Percentiles rank a stretch among this genome's conserved stretches.
These are phyloP conservation scores for Bellardia pandia DNA, from an alignment of 2,888 invertebrate genomes.

Conservation along the genomic window DNA sequence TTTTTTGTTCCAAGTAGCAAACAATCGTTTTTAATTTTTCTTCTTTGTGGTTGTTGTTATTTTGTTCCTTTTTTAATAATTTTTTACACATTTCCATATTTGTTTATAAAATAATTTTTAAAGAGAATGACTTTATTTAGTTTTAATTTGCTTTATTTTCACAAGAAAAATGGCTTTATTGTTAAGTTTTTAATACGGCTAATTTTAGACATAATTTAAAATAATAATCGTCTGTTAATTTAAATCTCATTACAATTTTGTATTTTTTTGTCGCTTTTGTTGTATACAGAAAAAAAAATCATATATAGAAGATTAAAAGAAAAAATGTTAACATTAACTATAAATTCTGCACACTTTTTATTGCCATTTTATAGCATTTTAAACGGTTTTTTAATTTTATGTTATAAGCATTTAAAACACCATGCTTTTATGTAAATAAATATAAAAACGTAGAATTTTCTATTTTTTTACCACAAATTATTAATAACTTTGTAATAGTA, in stretches of 20 bases:
- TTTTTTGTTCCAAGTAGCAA: too few species aligned
- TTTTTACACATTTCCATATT: too few species aligned
- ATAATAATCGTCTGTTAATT: background rate
- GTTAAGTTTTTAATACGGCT: background rate
- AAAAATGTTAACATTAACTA: background rate
- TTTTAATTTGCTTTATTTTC: too few species aligned
- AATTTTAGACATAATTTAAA: background rate
- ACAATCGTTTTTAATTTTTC: too few species aligned
- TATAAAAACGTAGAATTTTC: background rate
- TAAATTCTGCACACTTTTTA: background rate
- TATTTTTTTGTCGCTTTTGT: conserved; percentile 40
- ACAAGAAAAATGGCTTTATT: background rate
- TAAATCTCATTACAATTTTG: conserved; percentile 9
- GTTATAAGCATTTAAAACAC: background rate
- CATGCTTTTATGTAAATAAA: conserved; percentile 12
- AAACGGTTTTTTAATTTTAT: background rate
- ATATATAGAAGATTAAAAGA: conserved; percentile 10
- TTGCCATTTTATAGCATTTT: background rate
- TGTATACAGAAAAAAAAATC: conserved; percentile 61
- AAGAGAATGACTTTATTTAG: too few species aligned
- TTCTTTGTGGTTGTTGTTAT: too few species aligned
- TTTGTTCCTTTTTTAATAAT: too few species aligned
- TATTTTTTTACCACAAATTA: conserved; percentile 58
- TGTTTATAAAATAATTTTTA: too few species aligned
- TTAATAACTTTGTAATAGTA: conserved; percentile 27